Evolutionary conservation across 2,113 vertebrate genomes (phyloP).

Genomic region (Piprites chloris): DNA sequence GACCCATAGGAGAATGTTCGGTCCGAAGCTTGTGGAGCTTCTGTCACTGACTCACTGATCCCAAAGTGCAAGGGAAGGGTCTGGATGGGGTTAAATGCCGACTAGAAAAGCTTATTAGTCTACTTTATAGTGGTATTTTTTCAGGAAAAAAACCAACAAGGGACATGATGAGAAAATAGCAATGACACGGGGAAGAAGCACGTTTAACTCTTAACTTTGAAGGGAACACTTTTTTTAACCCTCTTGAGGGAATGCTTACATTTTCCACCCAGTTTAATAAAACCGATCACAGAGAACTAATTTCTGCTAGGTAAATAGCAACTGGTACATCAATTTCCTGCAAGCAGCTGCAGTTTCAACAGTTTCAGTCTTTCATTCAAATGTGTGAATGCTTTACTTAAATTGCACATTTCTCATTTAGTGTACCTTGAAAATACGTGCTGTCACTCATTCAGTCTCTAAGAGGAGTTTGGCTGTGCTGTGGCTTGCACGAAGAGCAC

Average conservation of each 20-base stretch:
- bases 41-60: not conserved
- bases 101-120: not conserved
- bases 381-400: conserved; percentile 61
- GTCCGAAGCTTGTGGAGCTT: not conserved
- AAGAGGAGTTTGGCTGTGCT: not conserved
- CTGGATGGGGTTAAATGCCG: not conserved
- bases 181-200: not conserved
- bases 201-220: not conserved
- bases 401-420: conserved; percentile 67
- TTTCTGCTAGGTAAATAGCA: conserved; percentile 74
- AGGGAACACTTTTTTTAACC: not conserved
- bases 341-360: conserved; percentile 39
- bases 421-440: conserved; percentile 51
- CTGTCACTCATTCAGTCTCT: conserved; percentile 17
- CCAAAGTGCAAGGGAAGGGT: not conserved
- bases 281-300: conserved; percentile 52
- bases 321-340: conserved; percentile 69
- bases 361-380: conserved; percentile 66
- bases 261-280: conserved; percentile 42
- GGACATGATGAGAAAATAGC: not conserved
- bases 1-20: not conserved
- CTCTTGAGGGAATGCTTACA: not conserved
- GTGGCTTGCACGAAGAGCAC: not conserved
- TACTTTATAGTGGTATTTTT: not conserved
- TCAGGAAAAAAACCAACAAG: not conserved